Evolutionary conservation across 2,888 invertebrate genomes (phyloP).

Genomic region (Cheilosia grossa): DNA sequence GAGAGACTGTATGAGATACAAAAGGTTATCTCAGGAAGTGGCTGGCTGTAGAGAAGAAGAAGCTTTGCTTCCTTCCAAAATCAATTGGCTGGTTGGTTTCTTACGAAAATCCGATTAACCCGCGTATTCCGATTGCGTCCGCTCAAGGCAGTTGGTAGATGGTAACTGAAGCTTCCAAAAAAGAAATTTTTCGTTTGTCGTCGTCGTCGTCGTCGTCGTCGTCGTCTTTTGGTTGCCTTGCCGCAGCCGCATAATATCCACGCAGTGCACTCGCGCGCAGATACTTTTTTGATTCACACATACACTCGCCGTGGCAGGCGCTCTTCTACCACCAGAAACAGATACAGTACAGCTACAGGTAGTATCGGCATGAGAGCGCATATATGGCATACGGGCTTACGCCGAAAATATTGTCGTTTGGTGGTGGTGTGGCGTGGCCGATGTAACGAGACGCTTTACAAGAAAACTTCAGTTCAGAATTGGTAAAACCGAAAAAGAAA

Average conservation of each 20-base stretch:
- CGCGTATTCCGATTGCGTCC: conserved; percentile 77
- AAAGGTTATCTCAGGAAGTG: conserved; percentile 62
- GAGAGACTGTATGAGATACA: conserved; percentile 29
- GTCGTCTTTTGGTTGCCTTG: conserved; percentile 44
- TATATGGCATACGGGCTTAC: conserved; percentile 58
- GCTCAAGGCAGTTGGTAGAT: conserved; percentile 81
- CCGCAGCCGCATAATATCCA: conserved; percentile 67
- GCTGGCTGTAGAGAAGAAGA: conserved; percentile 76
- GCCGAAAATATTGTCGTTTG: conserved; percentile 49
- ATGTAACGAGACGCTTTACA: conserved; percentile 73
- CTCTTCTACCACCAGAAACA: conserved; percentile 42
- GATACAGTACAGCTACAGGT: conserved; percentile 37
- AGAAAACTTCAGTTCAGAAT: conserved; percentile 67
- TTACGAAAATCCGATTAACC: conserved; percentile 75
- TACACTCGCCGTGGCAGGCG: conserved; percentile 28
- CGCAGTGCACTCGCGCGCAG: conserved; percentile 74
- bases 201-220: conserved; percentile 55
- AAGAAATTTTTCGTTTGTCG: conserved; percentile 70
- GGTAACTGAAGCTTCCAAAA: conserved; percentile 79
- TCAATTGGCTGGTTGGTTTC: conserved; percentile 35
- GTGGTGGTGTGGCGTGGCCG: conserved; percentile 15
- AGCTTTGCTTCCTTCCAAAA: conserved; percentile 70
- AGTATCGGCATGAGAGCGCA: conserved; percentile 21
- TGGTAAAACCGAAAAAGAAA: conserved; percentile 4
- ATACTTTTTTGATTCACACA: conserved; percentile 54